Evolutionary conservation across 2,888 invertebrate species (phyloP), one percentile per base, ranked within the genome.

Genomic region (Ligdia adustata): DNA sequence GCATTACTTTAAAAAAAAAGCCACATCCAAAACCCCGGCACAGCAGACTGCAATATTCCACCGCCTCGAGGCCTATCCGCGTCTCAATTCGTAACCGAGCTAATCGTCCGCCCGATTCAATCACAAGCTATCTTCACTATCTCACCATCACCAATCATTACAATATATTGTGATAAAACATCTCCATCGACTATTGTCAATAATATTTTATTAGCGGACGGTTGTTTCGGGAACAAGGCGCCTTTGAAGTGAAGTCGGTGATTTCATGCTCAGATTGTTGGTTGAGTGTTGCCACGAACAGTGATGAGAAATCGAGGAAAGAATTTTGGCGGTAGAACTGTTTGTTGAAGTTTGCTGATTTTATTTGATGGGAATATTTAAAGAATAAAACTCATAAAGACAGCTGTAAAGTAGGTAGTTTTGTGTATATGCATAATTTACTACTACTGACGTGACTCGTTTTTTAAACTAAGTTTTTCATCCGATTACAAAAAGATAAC

Each of bases 81-180:
- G n/a, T 22, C 22, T 22, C 22, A 6, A 7, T 7, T n/a, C 7
- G 22, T 31, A 15, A 32, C 18, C n/a, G 2, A 39, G 13, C 38
- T 33, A 43, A 37, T 42, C 38, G 48, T 38, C 38, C 20, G 7
- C 34, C 34, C 40, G 47, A 47, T 47, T 47, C 47, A 47, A 47
- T 47, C 41, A 44, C 15, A 11, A 18, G n/a, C n/a, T n/a, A n/a
- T 24, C 9, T 9, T 6, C 34, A 24, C 52, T 65, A 67, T 66
- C 69, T 56, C 55, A 43, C 53, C 53, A 66, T 66, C 67, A 59
- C 60, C 58, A 68, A 72, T 79, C 74, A 69, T 79, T 79, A 72
- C 69, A 67, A 59, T 62, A 65, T 64, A 72, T 71, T 72, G 66
- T 66, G 57, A 59, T 63, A 47, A 47, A 41, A 47, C 34, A 56